phyloP scores from a whole-genome alignment of 2,113 vertebrate species.

The Macquaria ambigua region DNA sequence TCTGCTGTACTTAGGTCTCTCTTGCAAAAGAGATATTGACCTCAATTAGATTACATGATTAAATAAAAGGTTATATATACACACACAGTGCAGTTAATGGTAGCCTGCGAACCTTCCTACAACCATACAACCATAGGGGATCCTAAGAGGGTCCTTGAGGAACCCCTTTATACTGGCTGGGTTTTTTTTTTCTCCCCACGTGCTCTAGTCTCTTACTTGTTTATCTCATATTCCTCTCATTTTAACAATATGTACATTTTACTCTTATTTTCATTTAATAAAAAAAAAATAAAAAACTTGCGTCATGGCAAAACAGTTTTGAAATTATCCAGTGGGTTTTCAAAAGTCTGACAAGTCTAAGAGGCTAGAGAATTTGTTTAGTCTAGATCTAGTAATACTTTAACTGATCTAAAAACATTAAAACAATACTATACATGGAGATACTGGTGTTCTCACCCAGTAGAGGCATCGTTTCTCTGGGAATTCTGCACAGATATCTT shows the following conservation, averaged over 20 bases:
- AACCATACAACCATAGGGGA: not conserved
- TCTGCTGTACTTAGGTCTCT: not conserved
- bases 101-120: not conserved
- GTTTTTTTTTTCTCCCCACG: not conserved
- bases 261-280: not conserved
- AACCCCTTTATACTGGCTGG: not conserved
- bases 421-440: not conserved
- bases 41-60: not conserved
- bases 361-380: not conserved
- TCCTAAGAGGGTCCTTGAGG: not conserved
- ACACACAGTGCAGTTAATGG: not conserved
- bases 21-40: too few relatives aligned
- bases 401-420: not conserved
- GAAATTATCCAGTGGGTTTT: not conserved
- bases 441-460: not conserved
- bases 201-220: not conserved
- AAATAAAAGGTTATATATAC: not conserved
- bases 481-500: not conserved
- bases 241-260: not conserved
- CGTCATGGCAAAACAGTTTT: not conserved
- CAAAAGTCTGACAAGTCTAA: not conserved
- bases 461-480: not conserved
- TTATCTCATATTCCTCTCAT: not conserved
- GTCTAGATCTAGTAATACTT: not conserved
- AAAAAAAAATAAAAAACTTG: not conserved